Evolutionary conservation across 1,140 invertebrate genomes (phyloP), one percentile per base, ranked within the genome.

Genomic region (Whitmania pigra): DNA sequence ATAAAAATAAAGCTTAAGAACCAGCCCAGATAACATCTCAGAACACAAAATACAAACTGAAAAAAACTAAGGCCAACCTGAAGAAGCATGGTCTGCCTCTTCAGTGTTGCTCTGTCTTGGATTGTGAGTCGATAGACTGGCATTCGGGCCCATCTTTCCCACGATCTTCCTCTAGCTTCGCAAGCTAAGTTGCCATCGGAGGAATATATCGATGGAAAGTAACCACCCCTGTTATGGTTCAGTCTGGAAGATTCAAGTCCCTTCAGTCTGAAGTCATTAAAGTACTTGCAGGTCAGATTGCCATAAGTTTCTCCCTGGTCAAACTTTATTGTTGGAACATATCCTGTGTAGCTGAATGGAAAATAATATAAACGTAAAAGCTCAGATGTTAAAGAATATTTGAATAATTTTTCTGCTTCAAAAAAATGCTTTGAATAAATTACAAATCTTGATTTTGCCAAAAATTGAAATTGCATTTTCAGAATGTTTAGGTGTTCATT

Each of bases 301-400:
- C 82, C 82, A 77, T 81, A 83, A 36, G 82, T 83, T 74, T 83
- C 82, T 17, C 82, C 82, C 78, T 82, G 82, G 69, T 82, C 80
- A 78, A 78, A 83, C 75, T 82, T 82, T 54, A 78, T 78, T 31
- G 82, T 81, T 68, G 82, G 82, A 71, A 82, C 82, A 73, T 82
- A 79, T 15, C 82, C 82, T 66, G 77, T 75, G 71, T 83, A 83
- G 40, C 82, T 83, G 74, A 0, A 77, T 76, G 7, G 22, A n/a
- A 74, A 40, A 43, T 27, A 22, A 68, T 1, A 22, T 11, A 69
- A 29, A 27, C 11, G 68, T 25, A 15, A 2, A 13, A 17, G 20
- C 15, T 49, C 43, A 49, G 15, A 49, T 49, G 43, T 17, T 49
- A 7, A 5, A 63, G 0, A 63, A 63, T 3, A n/a, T 36, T 36